Percentiles rank a stretch among this genome's conserved stretches.
Evolutionary conservation across 2,888 invertebrate species (phyloP).

Genomic region (Microchrysa polita): DNA sequence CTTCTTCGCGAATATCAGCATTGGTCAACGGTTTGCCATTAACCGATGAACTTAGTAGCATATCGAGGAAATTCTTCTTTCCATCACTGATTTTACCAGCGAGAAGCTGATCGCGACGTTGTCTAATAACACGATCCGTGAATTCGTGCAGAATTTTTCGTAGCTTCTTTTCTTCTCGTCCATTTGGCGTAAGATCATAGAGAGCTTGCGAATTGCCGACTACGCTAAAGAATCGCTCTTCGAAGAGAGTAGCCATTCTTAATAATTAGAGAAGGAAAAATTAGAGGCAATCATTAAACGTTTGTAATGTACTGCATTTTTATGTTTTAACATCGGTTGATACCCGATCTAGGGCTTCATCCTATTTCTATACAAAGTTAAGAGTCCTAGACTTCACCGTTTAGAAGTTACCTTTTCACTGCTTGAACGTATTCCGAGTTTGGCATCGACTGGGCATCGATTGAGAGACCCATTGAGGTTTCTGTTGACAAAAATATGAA

Average conservation of each 20-base stretch:
- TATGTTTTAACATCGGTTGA: too few species aligned
- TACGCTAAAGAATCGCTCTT: constrained; percentile 22
- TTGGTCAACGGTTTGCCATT: constrained; percentile 24
- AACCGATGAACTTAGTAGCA: constrained; percentile 20
- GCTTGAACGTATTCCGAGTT: constrained; percentile 34
- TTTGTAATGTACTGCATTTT: too few species aligned
- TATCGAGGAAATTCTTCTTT: constrained; percentile 18
- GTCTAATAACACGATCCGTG: constrained; percentile 17
- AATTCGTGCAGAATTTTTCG: constrained; percentile 28
- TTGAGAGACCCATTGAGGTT: constrained; percentile 37
- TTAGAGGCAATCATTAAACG: background rate
- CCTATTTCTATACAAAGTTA: too few species aligned
- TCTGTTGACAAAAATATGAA: background rate
- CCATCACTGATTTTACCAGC: background rate
- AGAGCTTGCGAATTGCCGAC: background rate
- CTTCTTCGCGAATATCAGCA: constrained; percentile 41
- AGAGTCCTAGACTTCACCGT: too few species aligned
- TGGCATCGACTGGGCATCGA: constrained; percentile 27
- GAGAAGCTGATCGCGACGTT: constrained; percentile 14
- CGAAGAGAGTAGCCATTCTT: constrained; percentile 8
- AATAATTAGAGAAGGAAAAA: background rate
- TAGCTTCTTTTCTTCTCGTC: background rate
- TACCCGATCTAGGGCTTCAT: background rate
- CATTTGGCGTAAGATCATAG: constrained; percentile 4
- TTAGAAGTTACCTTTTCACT: constrained; percentile 20